Percentiles rank a stretch among this genome's conserved stretches.
These are phyloP conservation scores for Ameiurus melas DNA, from an alignment of 2,113 vertebrate genomes.

Conservation along the genomic window DNA sequence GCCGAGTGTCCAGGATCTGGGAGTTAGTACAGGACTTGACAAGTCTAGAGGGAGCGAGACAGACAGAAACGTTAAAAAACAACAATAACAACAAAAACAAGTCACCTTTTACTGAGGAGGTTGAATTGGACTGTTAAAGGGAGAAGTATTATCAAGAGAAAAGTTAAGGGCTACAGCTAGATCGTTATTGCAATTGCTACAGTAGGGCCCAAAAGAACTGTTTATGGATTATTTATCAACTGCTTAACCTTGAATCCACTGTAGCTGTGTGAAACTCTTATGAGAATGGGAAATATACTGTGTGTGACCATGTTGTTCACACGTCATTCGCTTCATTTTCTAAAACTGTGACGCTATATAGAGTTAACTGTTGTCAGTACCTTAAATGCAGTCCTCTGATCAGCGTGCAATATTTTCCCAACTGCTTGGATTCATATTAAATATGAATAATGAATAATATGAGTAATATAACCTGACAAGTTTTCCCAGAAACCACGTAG, in stretches of 20 bases:
- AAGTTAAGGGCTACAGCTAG: too few species aligned
- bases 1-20: slow-evolving; percentile 87
- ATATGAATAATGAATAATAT: background rate
- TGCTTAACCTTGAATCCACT: background rate
- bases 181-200: background rate
- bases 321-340: background rate
- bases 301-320: background rate
- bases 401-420: background rate
- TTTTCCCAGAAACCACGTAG: background rate
- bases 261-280: background rate
- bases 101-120: background rate
- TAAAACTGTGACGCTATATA: background rate
- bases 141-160: background rate
- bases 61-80: background rate
- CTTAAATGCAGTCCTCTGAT: background rate
- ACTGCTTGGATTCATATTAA: background rate
- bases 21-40: slow-evolving; percentile 89
- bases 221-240: background rate
- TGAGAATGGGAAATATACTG: background rate
- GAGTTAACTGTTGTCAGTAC: background rate
- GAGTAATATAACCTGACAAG: background rate
- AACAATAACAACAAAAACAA: background rate
- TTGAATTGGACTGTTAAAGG: background rate
- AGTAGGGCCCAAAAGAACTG: background rate
- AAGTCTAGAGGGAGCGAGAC: slow-evolving; percentile 68